phyloP scores from a whole-genome alignment of 2,113 vertebrate species.

The Acanthochromis polyacanthus region DNA sequence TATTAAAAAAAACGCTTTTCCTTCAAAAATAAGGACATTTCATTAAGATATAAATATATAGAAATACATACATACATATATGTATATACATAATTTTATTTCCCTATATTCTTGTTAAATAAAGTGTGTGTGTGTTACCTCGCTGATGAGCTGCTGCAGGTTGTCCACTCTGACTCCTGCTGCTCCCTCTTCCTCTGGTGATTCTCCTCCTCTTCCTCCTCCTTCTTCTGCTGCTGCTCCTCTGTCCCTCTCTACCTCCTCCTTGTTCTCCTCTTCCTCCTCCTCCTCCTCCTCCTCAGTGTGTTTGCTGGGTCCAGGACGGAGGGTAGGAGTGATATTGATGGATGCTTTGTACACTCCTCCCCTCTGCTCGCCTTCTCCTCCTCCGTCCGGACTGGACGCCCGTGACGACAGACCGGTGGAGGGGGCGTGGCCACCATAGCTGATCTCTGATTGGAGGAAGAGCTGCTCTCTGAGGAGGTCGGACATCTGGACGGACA shows the following conservation, averaged over 20 bases:
- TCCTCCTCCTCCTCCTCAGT: constrained; percentile 17
- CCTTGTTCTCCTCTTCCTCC: background rate
- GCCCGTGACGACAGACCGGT: constrained; percentile 88
- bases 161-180: constrained; percentile 76
- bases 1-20: too few relatives aligned
- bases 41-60: too few relatives aligned
- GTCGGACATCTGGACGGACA: constrained; percentile 88
- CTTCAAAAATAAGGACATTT: too few relatives aligned
- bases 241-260: constrained; percentile 21
- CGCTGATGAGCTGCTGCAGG: constrained; percentile 91
- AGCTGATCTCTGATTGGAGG: constrained; percentile 91
- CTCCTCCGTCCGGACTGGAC: constrained; percentile 81
- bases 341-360: constrained; percentile 90
- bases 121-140: constrained; percentile 77
- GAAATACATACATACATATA: too few relatives aligned
- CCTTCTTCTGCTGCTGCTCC: constrained; percentile 8
- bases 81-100: too few relatives aligned
- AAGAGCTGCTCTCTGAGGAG: constrained; percentile 93
- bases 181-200: constrained; percentile 13
- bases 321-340: constrained; percentile 88
- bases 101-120: too few relatives aligned
- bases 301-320: constrained; percentile 79
- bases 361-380: constrained; percentile 61
- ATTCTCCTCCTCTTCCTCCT: constrained; percentile 24
- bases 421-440: constrained; percentile 68